Evolutionary conservation across 2,888 invertebrate species (phyloP).

Genomic region (Formica aserva): DNA sequence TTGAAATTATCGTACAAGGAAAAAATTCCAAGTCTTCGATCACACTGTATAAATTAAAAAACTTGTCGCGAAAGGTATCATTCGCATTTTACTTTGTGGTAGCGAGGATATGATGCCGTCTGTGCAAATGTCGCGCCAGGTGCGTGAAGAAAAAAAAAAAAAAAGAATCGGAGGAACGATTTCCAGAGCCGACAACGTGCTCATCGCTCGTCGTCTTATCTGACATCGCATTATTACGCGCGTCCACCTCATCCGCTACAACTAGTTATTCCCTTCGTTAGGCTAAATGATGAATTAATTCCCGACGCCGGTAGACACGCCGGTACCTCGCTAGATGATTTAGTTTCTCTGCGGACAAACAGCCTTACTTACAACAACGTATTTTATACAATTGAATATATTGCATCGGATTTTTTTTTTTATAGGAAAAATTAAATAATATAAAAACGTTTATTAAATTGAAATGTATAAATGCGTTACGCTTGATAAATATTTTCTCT

Average conservation of each 20-base stretch:
- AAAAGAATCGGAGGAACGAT: constrained; percentile 64
- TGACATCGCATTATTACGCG: constrained; percentile 72
- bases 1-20: neutral
- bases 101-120: constrained; percentile 4
- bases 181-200: constrained; percentile 62
- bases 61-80: neutral
- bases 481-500: neutral
- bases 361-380: neutral
- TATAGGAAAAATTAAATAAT: neutral
- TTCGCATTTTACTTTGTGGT: constrained; percentile 34
- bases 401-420: neutral
- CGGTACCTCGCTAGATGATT: constrained; percentile 41
- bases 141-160: constrained; percentile 26
- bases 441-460: neutral
- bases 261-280: constrained; percentile 73
- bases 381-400: neutral
- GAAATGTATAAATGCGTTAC: neutral
- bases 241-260: constrained; percentile 70
- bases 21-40: constrained; percentile 25
- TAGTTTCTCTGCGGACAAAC: neutral
- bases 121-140: constrained; percentile 53
- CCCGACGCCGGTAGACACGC: constrained; percentile 59
- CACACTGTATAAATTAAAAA: neutral
- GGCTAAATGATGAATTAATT: constrained; percentile 74
- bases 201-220: constrained; percentile 66